phyloP scores from a whole-genome alignment of 2,888 invertebrate genomes.

The Campopleginae sp. region DNA sequence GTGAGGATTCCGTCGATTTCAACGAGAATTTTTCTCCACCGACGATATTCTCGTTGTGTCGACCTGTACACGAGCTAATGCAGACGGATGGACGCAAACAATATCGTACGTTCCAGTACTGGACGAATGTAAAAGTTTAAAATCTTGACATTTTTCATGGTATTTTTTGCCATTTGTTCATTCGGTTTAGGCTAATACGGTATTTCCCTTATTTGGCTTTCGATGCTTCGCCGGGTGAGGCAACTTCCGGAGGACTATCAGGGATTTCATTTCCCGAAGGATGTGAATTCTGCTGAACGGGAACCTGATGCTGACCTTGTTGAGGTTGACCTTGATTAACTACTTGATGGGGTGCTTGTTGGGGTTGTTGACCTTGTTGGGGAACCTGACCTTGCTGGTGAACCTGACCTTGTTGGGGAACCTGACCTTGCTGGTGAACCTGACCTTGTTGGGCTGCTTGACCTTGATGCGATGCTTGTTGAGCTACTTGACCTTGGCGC shows the following conservation, averaged over 20 bases:
- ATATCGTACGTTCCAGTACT: slow-evolving; percentile 2
- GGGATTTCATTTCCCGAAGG: slow-evolving; percentile 71
- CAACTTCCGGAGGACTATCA: slow-evolving; percentile 63
- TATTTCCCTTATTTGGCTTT: not conserved
- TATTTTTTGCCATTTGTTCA: not conserved
- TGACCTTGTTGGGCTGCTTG: not conserved
- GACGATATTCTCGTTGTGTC: not conserved
- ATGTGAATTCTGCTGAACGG: slow-evolving; percentile 69
- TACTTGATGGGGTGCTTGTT: slow-evolving; percentile 14
- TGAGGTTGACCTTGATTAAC: slow-evolving; percentile 61
- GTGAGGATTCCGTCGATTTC: not conserved
- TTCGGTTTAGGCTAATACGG: not conserved
- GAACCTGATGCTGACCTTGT: slow-evolving; percentile 56
- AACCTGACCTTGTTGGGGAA: not conserved
- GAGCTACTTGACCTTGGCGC: slow-evolving; percentile 62
- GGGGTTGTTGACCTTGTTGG: slow-evolving; percentile 2
- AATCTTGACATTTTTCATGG: not conserved
- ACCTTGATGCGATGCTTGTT: slow-evolving; percentile 58
- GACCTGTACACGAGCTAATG: not conserved
- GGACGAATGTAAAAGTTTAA: slow-evolving; percentile 5
- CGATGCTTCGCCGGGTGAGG: not conserved
- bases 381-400: not conserved
- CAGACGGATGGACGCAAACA: slow-evolving; percentile 2
- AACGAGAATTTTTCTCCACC: not conserved
- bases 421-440: not conserved